Evolutionary conservation across 2,888 invertebrate genomes (phyloP), one percentile per base, ranked within the genome.

Genomic region (Punctoribates punctum): DNA sequence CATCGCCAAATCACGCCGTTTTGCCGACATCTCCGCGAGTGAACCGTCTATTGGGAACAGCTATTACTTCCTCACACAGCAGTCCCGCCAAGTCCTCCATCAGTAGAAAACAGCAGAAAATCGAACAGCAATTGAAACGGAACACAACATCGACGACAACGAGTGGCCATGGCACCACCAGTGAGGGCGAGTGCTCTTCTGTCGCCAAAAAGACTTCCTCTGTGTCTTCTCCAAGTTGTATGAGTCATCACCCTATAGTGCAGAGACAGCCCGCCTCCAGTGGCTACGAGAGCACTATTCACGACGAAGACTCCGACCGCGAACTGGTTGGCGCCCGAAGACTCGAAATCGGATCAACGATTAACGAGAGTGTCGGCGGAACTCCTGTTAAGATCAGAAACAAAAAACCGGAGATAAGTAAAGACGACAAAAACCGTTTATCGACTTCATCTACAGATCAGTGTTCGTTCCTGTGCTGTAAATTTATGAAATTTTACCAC

Each of bases 61-160:
- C 23, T 3, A 72, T 46, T 0, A 46, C n/a, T 17, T 34, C 72
- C 13, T 46, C 72, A 4, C 60, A 62, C 29, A 74, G 46, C 46
- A 70, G 74, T 57, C 74, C 62, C 20, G 34, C 70, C 1, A 76
- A 76, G 72, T 73, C 76, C 17, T 73, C 73, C 3, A 23, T 42
- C 5, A 51, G 46, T 20, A 11, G 62, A 17, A 62, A 76, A 25
- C 73, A 76, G 20, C 34, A 57, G 48, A 27, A 42, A 38, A n/a
- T 46, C 3, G 72, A 76, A 23, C 73, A 57, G 27, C 57, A 60
- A 27, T 60, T 54, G 38, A 77, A 77, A 25, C 57, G 77, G 15
- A 75, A 77, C 54, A 77, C 77, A 54, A 77, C 77, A 9, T 77
- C 77, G 25, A 77, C 77, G 17, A 77, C 77, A 17, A 77, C 77